Evolutionary conservation across 1,140 invertebrate species (phyloP).

Genomic region (Neotoxoptera formosana): DNA sequence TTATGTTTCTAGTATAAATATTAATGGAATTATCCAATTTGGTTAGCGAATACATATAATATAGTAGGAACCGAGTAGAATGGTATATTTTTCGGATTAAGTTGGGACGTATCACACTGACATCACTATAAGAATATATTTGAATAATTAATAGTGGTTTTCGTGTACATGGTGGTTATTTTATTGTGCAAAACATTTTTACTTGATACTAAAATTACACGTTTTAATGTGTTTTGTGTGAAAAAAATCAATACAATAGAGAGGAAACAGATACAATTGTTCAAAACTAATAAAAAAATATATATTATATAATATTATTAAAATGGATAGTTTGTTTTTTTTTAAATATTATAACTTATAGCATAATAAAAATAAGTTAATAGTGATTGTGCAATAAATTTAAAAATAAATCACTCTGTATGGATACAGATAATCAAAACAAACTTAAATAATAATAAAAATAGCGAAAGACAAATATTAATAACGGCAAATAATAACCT

Average conservation of each 20-base stretch:
- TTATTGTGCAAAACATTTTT: not conserved
- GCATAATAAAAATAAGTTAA: no score
- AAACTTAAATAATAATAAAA: not conserved
- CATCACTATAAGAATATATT: not conserved
- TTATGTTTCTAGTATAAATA: constrained; percentile 13
- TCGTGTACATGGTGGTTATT: not conserved
- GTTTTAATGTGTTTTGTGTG: not conserved
- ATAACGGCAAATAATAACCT: not conserved
- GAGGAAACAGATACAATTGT: not conserved
- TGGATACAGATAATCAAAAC: not conserved
- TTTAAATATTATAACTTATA: not conserved
- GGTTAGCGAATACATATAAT: not conserved
- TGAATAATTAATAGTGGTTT: not conserved
- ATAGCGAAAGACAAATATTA: not conserved
- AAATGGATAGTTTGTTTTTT: not conserved
- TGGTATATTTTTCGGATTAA: not conserved
- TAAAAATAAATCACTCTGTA: not conserved
- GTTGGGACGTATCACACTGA: not conserved
- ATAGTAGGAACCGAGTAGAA: not conserved
- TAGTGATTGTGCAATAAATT: not conserved
- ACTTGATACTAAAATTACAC: not conserved
- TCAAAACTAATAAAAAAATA: no score
- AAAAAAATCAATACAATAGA: not conserved
- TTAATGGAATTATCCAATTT: not conserved
- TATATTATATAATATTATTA: not conserved